These are phyloP conservation scores for Phacellophora camtschatica DNA, from an alignment of 30 jellyfish, hydroid and myxozoan species.

Conservation along the genomic window DNA sequence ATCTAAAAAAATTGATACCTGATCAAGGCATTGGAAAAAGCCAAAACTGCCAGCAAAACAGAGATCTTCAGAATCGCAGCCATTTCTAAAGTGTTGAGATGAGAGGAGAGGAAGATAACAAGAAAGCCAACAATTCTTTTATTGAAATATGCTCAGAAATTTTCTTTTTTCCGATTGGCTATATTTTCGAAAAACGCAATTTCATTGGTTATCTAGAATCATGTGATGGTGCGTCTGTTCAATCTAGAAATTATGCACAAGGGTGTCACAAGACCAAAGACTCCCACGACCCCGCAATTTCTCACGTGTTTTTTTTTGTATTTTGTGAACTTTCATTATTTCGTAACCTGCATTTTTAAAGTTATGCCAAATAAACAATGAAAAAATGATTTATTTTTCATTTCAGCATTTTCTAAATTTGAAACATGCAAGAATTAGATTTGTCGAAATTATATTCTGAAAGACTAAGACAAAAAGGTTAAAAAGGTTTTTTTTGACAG, in stretches of 20 bases:
- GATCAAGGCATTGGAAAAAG: constrained; percentile 55
- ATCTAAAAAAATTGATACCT: too few species aligned
- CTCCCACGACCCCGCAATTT: too few species aligned
- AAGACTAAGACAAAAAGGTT: too few species aligned
- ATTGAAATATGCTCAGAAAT: neutral
- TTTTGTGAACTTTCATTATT: too few species aligned
- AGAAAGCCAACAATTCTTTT: neutral
- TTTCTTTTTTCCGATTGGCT: constrained; percentile 15
- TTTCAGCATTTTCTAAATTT: too few species aligned
- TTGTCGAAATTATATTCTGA: too few species aligned
- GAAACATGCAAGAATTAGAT: too few species aligned
- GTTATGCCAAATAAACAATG: too few species aligned
- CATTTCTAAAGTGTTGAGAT: neutral
- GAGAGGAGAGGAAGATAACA: neutral
- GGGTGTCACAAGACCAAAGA: constrained; percentile 56
- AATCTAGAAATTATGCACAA: neutral
- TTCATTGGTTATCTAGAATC: constrained; percentile 3
- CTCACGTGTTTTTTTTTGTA: too few species aligned
- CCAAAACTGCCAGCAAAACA: constrained; percentile 48
- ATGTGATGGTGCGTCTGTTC: neutral
- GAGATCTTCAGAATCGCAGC: neutral
- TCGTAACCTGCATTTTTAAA: too few species aligned
- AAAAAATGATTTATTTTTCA: too few species aligned
- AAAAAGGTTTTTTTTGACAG: too few species aligned
- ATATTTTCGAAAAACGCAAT: neutral